phyloP scores from a whole-genome alignment of 2,797 vertebrate species.

The Enteromius fasciolatus region DNA sequence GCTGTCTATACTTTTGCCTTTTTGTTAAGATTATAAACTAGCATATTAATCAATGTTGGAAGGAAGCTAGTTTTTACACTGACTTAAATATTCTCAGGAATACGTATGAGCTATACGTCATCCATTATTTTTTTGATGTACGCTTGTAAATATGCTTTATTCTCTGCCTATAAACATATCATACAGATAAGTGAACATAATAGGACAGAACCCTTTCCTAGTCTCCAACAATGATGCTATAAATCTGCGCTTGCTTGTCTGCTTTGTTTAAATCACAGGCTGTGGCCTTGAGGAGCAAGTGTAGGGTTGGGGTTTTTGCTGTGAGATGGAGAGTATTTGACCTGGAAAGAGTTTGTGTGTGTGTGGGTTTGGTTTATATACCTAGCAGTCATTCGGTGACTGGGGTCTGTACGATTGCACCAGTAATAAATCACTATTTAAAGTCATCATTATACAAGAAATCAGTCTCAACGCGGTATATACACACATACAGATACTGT shows the following conservation, averaged over 20 bases:
- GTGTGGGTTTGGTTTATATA: background rate
- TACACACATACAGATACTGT: background rate
- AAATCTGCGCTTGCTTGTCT: background rate
- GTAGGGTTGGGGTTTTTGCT: background rate
- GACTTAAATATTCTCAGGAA: background rate
- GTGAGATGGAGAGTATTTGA: background rate
- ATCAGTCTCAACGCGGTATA: background rate
- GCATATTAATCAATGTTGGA: background rate
- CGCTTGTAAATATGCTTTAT: background rate
- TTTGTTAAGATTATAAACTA: background rate
- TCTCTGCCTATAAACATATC: background rate
- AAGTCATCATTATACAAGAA: background rate
- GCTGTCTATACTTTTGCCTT: background rate
- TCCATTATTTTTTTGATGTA: background rate
- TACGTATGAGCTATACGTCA: background rate
- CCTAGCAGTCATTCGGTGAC: background rate
- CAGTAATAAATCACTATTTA: constrained; percentile 1
- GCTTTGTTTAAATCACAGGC: constrained; percentile 22
- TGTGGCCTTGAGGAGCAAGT: background rate
- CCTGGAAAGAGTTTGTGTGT: background rate
- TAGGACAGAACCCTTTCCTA: background rate
- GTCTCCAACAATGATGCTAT: background rate
- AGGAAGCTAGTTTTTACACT: background rate
- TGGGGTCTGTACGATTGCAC: background rate
- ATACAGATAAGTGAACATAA: background rate